Conservation (phyloP, 2,888 invertebrate species). For the Eupithecia pulchellata region DNA sequence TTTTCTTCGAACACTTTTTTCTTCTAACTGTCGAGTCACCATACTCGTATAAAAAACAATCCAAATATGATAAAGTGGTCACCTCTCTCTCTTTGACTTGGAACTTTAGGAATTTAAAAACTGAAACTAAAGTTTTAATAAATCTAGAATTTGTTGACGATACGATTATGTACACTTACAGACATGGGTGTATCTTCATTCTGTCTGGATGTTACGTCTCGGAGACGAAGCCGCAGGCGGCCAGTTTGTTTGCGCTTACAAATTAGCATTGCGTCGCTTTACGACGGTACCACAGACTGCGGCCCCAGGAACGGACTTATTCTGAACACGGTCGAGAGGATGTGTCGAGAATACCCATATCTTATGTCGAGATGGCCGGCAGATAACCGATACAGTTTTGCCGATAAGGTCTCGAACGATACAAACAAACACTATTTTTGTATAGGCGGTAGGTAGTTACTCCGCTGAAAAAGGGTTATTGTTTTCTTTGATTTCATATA, state of each 20-base stretch:
- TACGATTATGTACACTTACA: background rate
- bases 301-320: conserved; percentile 47
- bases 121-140: too few species aligned
- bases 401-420: background rate
- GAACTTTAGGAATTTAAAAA: too few species aligned
- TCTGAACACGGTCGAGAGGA: conserved; percentile 45
- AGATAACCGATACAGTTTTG: background rate
- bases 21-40: too few species aligned
- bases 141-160: too few species aligned
- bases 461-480: too few species aligned
- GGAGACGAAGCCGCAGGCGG: background rate
- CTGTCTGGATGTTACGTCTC: background rate
- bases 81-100: too few species aligned
- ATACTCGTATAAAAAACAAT: too few species aligned
- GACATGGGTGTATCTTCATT: background rate
- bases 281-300: conserved; percentile 32
- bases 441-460: too few species aligned
- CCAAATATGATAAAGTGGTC: too few species aligned
- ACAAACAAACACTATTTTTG: too few species aligned
- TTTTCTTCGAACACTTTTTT: too few species aligned
- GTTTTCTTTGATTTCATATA: too few species aligned
- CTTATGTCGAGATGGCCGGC: background rate
- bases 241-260: conserved; percentile 63
- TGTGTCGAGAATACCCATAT: background rate
- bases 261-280: conserved; percentile 65